Conservation (phyloP, 23 tunicate species). For the Trididemnum nubilum region DNA sequence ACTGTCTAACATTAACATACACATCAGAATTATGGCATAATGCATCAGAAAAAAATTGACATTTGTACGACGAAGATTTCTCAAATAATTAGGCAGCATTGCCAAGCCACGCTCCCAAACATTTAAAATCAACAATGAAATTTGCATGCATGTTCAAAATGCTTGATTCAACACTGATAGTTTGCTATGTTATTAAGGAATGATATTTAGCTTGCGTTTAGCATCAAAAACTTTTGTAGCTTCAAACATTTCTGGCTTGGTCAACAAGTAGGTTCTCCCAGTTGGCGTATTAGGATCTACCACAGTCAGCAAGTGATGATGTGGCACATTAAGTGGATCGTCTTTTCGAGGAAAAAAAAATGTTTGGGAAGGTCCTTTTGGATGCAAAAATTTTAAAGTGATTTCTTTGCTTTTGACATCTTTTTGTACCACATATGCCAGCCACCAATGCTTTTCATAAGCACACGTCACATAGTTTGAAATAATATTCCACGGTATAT, state of each 20-base stretch:
- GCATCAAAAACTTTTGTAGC: constrained; percentile 7
- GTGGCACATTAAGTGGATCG: not conserved
- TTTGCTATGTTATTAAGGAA: not conserved
- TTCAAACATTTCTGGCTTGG: not conserved
- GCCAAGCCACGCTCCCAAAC: no score
- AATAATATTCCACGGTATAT: constrained; percentile 3
- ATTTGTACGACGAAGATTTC: not conserved
- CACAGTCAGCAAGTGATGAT: constrained; percentile 3
- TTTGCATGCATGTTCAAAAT: not conserved
- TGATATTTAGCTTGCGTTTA: constrained; percentile 2
- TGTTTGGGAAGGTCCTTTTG: not conserved
- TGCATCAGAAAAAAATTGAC: not conserved
- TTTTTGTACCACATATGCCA: not conserved
- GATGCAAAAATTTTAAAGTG: constrained; percentile 3
- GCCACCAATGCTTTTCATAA: not conserved
- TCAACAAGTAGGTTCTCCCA: not conserved
- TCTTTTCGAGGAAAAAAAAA: not conserved
- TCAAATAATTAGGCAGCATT: not conserved
- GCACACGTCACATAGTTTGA: not conserved
- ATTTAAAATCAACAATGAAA: not conserved
- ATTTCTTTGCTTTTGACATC: not conserved
- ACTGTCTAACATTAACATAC: not conserved
- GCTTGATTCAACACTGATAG: not conserved
- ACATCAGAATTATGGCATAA: not conserved
- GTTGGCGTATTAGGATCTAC: constrained; percentile 5